These are phyloP conservation scores for Sylvia borin DNA, from an alignment of 2,797 vertebrate genomes.

Conservation along the genomic window DNA sequence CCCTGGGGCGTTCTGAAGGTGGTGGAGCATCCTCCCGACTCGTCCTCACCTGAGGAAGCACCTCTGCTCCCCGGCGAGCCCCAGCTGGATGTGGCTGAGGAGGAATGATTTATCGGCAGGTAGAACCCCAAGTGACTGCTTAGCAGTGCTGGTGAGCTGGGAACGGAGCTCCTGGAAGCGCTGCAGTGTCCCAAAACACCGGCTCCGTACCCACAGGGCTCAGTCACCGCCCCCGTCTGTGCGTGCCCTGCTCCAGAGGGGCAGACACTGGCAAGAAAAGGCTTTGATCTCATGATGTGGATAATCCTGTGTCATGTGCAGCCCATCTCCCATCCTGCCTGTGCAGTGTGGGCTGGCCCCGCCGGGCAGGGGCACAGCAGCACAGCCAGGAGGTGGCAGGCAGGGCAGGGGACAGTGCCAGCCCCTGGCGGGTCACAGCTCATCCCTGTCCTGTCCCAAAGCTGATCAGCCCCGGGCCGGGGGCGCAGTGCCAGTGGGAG, in stretches of 20 bases:
- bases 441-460: too few relatives aligned
- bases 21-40: accelerated
- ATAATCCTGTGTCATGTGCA: not conserved
- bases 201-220: not conserved
- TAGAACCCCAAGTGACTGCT: not conserved
- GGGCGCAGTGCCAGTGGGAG: accelerated
- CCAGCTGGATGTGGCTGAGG: not conserved
- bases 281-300: not conserved
- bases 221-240: accelerated
- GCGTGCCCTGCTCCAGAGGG: not conserved
- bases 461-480: accelerated
- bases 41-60: accelerated
- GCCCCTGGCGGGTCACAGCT: accelerated
- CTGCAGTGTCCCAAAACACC: not conserved
- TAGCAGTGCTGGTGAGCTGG: not conserved
- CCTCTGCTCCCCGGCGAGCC: accelerated
- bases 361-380: too few relatives aligned
- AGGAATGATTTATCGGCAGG: not conserved
- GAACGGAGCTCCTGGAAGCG: not conserved
- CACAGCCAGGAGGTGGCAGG: too few relatives aligned
- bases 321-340: accelerated
- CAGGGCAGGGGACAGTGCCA: too few relatives aligned
- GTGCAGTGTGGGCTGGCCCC: not conserved
- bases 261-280: not conserved
- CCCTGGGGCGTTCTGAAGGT: accelerated